phyloP scores from a whole-genome alignment of 2,113 vertebrate genomes.

The Hippocampus zosterae region DNA sequence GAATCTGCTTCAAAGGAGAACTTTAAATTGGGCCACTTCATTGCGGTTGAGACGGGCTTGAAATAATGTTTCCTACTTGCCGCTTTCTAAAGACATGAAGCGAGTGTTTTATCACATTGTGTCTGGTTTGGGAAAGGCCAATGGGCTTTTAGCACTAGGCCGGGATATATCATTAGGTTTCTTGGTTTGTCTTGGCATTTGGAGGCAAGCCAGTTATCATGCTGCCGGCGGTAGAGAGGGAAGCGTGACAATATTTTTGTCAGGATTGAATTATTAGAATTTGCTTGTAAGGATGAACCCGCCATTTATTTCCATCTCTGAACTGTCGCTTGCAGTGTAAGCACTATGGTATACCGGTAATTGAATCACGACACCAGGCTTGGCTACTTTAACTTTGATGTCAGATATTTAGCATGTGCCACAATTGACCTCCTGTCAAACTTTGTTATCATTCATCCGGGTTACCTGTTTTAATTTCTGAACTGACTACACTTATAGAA shows the following conservation, averaged over 20 bases:
- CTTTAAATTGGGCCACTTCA: conserved; percentile 4
- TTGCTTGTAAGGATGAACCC: not conserved
- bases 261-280: not conserved
- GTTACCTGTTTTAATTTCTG: conserved; percentile 10
- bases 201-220: not conserved
- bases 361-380: not conserved
- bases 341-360: not conserved
- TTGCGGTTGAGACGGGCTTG: not conserved
- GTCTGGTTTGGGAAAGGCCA: not conserved
- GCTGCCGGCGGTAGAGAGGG: not conserved
- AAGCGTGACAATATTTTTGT: not conserved
- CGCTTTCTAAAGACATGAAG: not conserved
- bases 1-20: not conserved
- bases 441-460: conserved; percentile 17
- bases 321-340: not conserved
- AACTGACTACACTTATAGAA: conserved; percentile 1
- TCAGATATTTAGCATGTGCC: not conserved
- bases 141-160: not conserved
- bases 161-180: not conserved
- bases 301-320: not conserved
- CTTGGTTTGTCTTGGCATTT: too few species aligned
- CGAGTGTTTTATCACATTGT: not conserved
- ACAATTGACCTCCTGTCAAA: conserved; percentile 15
- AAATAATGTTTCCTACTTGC: conserved; percentile 1
- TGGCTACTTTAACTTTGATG: conserved; percentile 1